Evolutionary conservation across 2,797 vertebrate species (phyloP).

Genomic region (Muscicapa striata): DNA sequence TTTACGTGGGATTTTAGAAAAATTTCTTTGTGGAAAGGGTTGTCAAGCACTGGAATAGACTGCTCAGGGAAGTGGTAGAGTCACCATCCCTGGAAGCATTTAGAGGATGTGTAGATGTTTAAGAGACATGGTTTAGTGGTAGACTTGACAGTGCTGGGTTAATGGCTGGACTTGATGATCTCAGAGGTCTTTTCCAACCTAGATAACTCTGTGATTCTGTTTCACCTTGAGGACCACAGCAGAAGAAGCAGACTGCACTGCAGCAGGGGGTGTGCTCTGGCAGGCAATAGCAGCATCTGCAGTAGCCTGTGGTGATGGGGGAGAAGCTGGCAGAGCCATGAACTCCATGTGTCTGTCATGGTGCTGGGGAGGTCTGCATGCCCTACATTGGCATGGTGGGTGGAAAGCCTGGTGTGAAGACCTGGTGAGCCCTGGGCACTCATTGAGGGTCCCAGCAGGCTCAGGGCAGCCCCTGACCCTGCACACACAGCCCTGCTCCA

Average conservation of each 20-base stretch:
- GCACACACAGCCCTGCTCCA: accelerated
- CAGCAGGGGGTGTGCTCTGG: not conserved
- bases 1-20: not conserved
- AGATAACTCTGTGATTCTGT: not conserved
- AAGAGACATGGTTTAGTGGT: not conserved
- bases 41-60: not conserved
- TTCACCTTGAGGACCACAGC: not conserved
- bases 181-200: not conserved
- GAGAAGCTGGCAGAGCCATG: not conserved
- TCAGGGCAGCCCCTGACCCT: not conserved
- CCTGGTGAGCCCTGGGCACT: not conserved
- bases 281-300: not conserved
- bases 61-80: not conserved
- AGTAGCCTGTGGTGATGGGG: not conserved
- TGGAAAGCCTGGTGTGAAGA: not conserved
- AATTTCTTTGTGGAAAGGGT: accelerated
- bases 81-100: not conserved
- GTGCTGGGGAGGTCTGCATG: not conserved
- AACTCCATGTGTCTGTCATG: accelerated
- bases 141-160: not conserved
- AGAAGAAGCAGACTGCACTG: not conserved
- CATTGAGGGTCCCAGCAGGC: accelerated
- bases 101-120: not conserved
- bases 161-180: not conserved
- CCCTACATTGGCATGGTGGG: not conserved